Evolutionary conservation across 2,797 vertebrate genomes (phyloP), one percentile per base, ranked within the genome.

Genomic region (Neostethus bicornis): DNA sequence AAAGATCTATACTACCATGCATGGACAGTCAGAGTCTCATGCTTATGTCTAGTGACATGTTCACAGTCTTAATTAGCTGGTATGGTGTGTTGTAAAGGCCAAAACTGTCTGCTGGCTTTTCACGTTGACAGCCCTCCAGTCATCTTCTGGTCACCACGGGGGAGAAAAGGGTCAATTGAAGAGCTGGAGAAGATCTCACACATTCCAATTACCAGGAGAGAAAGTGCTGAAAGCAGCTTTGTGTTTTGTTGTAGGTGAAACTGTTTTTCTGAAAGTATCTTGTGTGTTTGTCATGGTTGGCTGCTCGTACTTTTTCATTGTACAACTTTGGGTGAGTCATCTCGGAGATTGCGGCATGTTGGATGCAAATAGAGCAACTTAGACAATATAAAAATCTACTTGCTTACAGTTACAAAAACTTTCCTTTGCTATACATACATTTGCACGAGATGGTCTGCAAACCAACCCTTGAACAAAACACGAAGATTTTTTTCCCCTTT

Each of bases 61-160:
- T 86, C 77, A 75, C 69, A 70, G 65, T 70, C 52, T 78, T 86
- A 82, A 88, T 86, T 86, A 85, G 79, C 72, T 64, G 26, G 2
- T 16, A 69, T 77, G 66, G 51, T 71, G 73, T 48, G 66, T 57
- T 72, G 54, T 74, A 81, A 87, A 89, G 84, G 86, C 80, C 86
- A 87, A 74, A 65, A 61, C 75, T 85, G 81, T 84, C 82, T 73
- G 59, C 70, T 70, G 67, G 73, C 64, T 84, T 81, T 71, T 57
- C 68, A 71, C 58, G 66, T 58, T 64, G 67, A 75, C 75, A 78
- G 77, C 61, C 70, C 66, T 38, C 20, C 10, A 10, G 72, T 77
- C 78, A 82, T 66, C 73, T 70, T 59, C 52, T 25, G 61, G 70
- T 79, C 55, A 57, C 78, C 60, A 16, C 28, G 34, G 57, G 46